A percentile compares a stretch with the other conserved stretches of the same genome.
These are phyloP conservation scores for Alsophila aescularia DNA, from an alignment of 2,888 invertebrate species.

Conservation along the genomic window DNA sequence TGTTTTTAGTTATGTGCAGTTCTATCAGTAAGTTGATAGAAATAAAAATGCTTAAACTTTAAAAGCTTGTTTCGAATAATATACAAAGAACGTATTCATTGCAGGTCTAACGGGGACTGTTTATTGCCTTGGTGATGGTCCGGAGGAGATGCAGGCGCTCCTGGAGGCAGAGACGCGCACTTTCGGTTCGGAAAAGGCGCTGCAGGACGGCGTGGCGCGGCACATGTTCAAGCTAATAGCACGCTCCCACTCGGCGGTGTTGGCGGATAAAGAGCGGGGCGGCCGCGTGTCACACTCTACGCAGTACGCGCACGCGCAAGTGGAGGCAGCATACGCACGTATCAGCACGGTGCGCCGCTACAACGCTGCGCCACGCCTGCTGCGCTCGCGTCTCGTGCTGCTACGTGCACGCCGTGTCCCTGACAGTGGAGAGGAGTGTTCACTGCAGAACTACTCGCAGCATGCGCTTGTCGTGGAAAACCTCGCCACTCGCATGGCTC, in stretches of 20 bases:
- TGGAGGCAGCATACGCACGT: conserved; percentile 52
- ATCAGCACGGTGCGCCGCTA: conserved; percentile 40
- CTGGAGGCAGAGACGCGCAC: conserved; percentile 40
- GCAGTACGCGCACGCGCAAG: conserved; percentile 55
- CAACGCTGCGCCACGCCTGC: conserved; percentile 27
- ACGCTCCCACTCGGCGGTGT: conserved; percentile 3
- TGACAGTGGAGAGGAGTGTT: not conserved
- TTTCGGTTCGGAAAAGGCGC: conserved; percentile 36
- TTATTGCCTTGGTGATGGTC: conserved; percentile 51
- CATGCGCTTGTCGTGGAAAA: conserved; percentile 37
- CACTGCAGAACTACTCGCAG: conserved; percentile 30
- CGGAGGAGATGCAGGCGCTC: conserved; percentile 42
- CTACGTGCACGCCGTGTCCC: conserved; percentile 41
- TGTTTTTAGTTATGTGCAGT: no score
- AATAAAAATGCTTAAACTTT: no score
- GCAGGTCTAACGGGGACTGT: conserved; percentile 54
- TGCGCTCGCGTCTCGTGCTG: conserved; percentile 48
- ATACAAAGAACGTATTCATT: conserved; percentile 3
- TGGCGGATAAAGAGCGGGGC: conserved; percentile 39
- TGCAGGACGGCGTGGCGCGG: conserved; percentile 44
- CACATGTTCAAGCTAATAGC: conserved; percentile 44
- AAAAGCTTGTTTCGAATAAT: no score
- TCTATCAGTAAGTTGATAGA: no score
- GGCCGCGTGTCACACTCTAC: conserved; percentile 55
- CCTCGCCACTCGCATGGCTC: conserved; percentile 39